Percentiles rank a stretch among this genome's conserved stretches.
phyloP scores from a whole-genome alignment of 2,888 invertebrate genomes.

The Chalcis sispes region DNA sequence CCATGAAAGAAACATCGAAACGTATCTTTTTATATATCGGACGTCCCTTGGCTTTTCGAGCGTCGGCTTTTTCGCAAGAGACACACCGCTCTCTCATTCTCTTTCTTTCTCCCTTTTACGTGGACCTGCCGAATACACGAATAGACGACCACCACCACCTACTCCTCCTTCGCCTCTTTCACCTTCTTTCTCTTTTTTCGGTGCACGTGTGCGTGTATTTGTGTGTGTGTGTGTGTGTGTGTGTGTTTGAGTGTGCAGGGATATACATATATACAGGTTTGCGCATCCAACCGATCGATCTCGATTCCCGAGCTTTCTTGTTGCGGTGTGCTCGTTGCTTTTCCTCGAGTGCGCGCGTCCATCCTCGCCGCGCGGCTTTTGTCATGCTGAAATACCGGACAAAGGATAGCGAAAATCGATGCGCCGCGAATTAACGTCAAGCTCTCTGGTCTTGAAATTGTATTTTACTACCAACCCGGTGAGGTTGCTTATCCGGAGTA shows the following conservation, averaged over 20 bases:
- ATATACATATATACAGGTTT: conserved; percentile 3
- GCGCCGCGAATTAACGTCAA: no score
- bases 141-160: background rate
- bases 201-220: no score
- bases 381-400: background rate
- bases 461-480: no score
- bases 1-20: conserved; percentile 57
- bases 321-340: no score
- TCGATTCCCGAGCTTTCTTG: conserved; percentile 1
- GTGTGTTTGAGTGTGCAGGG: no score
- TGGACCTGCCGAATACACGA: background rate
- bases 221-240: no score
- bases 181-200: no score
- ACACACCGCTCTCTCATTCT: background rate
- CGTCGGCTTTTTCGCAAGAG: conserved; percentile 13
- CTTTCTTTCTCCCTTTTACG: background rate
- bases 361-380: background rate
- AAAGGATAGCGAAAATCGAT: conserved; percentile 13
- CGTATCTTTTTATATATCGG: conserved; percentile 59
- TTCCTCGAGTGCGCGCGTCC: background rate
- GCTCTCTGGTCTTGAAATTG: no score
- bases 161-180: background rate
- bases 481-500: no score
- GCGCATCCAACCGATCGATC: background rate
- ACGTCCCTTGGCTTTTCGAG: conserved; percentile 20